Percentiles rank a stretch among this genome's conserved stretches.
Conservation (phyloP, 2,113 vertebrate genomes). For the Sprattus sprattus region DNA sequence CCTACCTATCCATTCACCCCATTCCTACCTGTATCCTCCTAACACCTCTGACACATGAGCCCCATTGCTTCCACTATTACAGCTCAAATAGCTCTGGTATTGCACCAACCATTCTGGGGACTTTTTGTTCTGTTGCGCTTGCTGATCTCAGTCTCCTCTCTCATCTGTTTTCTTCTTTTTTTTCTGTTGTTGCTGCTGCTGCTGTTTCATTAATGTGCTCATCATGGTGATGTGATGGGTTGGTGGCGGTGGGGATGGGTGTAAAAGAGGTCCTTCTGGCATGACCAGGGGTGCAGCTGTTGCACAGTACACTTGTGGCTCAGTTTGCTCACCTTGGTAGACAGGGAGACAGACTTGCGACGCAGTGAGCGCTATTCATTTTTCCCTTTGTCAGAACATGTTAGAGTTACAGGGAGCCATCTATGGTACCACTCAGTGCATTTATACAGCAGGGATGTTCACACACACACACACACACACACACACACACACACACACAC, state of each 20-base stretch:
- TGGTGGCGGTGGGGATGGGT: not conserved
- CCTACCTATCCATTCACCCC: not conserved
- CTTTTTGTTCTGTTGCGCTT: too few relatives aligned
- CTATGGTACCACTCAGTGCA: too few relatives aligned
- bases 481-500: not conserved
- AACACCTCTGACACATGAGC: not conserved
- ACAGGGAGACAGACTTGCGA: not conserved
- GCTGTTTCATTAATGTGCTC: not conserved
- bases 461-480: too few relatives aligned
- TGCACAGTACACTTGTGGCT: not conserved
- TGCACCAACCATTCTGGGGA: too few relatives aligned
- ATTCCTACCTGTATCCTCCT: not conserved
- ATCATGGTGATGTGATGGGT: not conserved
- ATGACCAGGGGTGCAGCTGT: not conserved
- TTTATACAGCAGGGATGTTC: too few relatives aligned
- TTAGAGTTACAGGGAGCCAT: not conserved
- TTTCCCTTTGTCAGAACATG: not conserved
- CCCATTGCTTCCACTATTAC: too few relatives aligned
- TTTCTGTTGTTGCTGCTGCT: too few relatives aligned
- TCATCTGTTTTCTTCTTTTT: too few relatives aligned
- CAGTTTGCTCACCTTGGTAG: too few relatives aligned
- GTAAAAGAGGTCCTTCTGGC: not conserved
- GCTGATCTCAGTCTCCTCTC: too few relatives aligned
- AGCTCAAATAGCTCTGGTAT: too few relatives aligned
- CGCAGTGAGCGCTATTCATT: not conserved